Base-by-base conservation (phyloP, 2,888 invertebrate species). In the Apeira syringaria region DNA sequence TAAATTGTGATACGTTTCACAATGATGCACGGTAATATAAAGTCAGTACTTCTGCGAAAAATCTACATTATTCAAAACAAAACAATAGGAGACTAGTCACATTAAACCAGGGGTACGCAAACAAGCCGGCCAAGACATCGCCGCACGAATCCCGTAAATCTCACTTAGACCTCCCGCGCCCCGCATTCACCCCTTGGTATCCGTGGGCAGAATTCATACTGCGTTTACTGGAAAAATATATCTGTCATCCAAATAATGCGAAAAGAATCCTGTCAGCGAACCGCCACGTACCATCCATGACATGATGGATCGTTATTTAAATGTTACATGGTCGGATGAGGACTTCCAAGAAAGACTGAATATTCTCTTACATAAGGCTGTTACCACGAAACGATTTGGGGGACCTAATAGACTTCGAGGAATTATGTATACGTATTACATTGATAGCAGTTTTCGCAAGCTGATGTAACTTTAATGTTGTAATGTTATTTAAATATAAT, bases 71-170 rank as follows among this genome's bases (percentile, higher is more conserved):
- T 40, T 13, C 22, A 11, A 28, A 40, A 11, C 13, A 27, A 20
- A 32, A 18, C 8, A 11, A 27, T 15, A 24, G 25, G 13, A 43
- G 30, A 27, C 25, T 35, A 34, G 35, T 18, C 26, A 31, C 24
- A 8, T 27, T 33, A 43, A 37, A 20, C 33, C 28, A 35, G 33
- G 31, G 12, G 61, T 69, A 75, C 65, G 73, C 75, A 75, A 81
- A 78, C 71, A 76, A 69, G 64, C 61, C 64, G 57, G 64, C 59
- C 47, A 63, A 68, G 68, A 69, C 65, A 67, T 63, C 68, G 70
- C 65, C 80, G 79, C 80, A 73, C 76, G 74, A 78, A 78, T 74
- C 72, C 71, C 75, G 76, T 86, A 86, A 84, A 87, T 87, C 85
- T 81, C 71, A 80, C 75, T 79, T 83, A 82, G 51, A 80, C 66